These are phyloP conservation scores for Dolichoris vasculosae DNA, from an alignment of 1,140 invertebrate genomes.

Conservation along the genomic window DNA sequence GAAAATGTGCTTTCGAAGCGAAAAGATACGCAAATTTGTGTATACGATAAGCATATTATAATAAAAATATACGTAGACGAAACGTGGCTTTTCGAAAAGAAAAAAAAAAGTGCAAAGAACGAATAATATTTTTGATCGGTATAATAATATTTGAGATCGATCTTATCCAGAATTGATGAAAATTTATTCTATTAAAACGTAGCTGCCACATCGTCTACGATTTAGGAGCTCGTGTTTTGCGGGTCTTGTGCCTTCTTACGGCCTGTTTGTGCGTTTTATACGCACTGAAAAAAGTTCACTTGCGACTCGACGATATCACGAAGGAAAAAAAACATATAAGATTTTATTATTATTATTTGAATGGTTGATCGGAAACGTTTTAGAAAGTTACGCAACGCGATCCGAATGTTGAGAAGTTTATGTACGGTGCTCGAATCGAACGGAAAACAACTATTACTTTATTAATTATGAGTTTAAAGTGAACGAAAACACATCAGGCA, in stretches of 20 bases:
- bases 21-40: slow-evolving; percentile 13
- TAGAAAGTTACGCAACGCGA: background rate
- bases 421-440: background rate
- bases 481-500: slow-evolving; percentile 62
- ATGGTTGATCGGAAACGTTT: background rate
- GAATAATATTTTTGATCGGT: background rate
- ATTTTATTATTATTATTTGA: background rate
- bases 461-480: slow-evolving; percentile 18
- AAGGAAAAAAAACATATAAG: background rate
- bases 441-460: background rate
- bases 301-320: background rate
- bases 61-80: slow-evolving; percentile 7
- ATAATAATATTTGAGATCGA: background rate
- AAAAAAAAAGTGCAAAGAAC: slow-evolving; percentile 37
- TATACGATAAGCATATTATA: slow-evolving; percentile 33
- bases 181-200: background rate
- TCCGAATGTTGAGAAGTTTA: background rate
- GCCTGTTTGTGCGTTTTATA: slow-evolving; percentile 64
- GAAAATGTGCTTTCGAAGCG: background rate
- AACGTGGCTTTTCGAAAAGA: slow-evolving; percentile 24
- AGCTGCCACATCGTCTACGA: slow-evolving; percentile 44
- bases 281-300: slow-evolving; percentile 55
- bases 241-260: slow-evolving; percentile 67
- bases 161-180: background rate
- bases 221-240: slow-evolving; percentile 62